Evolutionary conservation across 2,797 vertebrate species (phyloP).

Genomic region (Tragelaphus oryx): DNA sequence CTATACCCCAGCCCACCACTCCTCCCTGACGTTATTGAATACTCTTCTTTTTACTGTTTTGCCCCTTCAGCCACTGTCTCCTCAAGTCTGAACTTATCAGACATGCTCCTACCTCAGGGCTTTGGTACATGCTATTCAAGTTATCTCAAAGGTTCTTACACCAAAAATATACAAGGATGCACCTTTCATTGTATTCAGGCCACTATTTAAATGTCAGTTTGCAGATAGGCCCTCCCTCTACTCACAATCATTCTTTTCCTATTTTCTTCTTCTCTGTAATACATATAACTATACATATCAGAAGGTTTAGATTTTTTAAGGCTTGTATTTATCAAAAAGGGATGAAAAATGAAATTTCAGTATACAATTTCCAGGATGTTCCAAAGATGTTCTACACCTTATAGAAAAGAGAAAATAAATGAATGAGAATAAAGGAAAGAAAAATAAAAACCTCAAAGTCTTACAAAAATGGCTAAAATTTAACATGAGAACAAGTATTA

Average conservation of each 20-base stretch:
- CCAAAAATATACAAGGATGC: neutral
- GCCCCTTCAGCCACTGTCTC: neutral
- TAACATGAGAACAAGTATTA: neutral
- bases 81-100: neutral
- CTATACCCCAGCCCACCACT: accelerated
- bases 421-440: neutral
- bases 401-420: neutral
- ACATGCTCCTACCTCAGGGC: neutral
- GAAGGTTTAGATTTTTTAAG: neutral
- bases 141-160: neutral
- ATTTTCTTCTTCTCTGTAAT: neutral
- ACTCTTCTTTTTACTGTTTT: neutral
- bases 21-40: neutral
- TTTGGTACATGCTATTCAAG: neutral
- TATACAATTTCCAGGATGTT: neutral
- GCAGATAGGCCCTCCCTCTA: neutral
- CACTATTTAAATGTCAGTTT: neutral
- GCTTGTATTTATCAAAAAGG: neutral
- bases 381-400: neutral
- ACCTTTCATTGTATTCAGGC: neutral
- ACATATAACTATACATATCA: neutral
- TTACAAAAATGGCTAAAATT: neutral
- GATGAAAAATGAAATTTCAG: neutral
- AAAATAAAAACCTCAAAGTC: neutral
- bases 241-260: neutral